Evolutionary conservation across 2,113 vertebrate species (phyloP), one percentile per base, ranked within the genome.

Genomic region (Equus przewalskii): DNA sequence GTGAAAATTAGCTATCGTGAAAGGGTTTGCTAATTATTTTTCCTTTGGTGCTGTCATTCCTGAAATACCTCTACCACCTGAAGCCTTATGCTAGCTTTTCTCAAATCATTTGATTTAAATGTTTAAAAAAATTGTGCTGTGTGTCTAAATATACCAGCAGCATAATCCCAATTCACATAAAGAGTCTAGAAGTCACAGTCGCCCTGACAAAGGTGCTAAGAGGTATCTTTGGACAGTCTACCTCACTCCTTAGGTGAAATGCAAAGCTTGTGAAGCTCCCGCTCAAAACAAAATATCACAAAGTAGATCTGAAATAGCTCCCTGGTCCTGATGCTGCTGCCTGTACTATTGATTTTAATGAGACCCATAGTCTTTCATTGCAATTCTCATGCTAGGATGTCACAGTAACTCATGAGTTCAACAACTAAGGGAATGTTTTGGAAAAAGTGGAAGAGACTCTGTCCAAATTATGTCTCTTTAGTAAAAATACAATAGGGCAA

Each of bases 41-140:
- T 97, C 72, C 76, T 97, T 96, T 96, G 76, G 24, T 76, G 75
- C 51, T 96, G 89, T 93, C 89, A 72, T 97, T 97, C 93, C 92
- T 97, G 96, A 98, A 98, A 97, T 97, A 97, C 89, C 75, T 94
- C 75, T 56, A 90, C 86, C 96, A 97, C 98, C 98, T 98, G 95
- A 98, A 94, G 64, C 65, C 73, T 84, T 91, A 79, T 22, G 24
- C 46, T 96, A 51, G 65, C 58, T 97, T 97, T 94, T 93, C 89
- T 97, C 58, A 91, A 96, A 62, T 85, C 56, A 56, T 58, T 97
- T 90, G 58, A 95, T 72, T 96, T 96, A 80, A 75, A 89, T 91
- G 21, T 76, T 96, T 62, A 14, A 73, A 94, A 94, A 97, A 96
- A 36, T 44, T 64, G 4, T 19, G 58, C 41, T 80, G 36, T 60